A percentile compares a stretch with the other conserved stretches of the same genome.
phyloP scores from a whole-genome alignment of 2,888 invertebrate species.

The Callimorpha dominula region DNA sequence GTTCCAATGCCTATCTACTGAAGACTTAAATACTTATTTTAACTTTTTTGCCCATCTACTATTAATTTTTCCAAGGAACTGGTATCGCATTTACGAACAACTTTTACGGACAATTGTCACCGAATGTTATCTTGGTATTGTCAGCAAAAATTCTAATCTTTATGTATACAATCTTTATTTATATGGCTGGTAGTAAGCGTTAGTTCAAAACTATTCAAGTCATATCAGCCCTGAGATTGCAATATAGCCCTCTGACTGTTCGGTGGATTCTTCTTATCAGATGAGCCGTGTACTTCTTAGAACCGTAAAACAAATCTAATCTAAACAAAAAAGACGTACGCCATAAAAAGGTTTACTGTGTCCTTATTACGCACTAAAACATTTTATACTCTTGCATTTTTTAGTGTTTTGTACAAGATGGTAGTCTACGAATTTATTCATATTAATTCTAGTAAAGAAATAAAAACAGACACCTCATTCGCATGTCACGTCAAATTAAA shows the following conservation, averaged over 20 bases:
- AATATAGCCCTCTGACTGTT: too few relatives aligned
- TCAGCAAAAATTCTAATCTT: background rate
- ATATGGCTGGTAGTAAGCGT: background rate
- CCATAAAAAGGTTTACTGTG: slow-evolving; percentile 3
- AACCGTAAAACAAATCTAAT: slow-evolving; percentile 1
- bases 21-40: too few relatives aligned
- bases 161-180: background rate
- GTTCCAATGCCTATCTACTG: too few relatives aligned
- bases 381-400: slow-evolving; percentile 12
- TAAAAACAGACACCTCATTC: slow-evolving; percentile 13
- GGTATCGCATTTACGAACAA: too few relatives aligned
- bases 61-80: too few relatives aligned
- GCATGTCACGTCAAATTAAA: slow-evolving; percentile 12
- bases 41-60: too few relatives aligned
- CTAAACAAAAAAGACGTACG: background rate
- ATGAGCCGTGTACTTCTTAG: background rate
- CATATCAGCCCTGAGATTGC: background rate
- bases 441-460: slow-evolving; percentile 4
- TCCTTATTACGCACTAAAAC: slow-evolving; percentile 5
- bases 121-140: background rate
- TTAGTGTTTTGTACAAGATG: background rate
- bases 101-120: too few relatives aligned
- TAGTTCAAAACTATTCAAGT: background rate
- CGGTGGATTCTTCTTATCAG: background rate
- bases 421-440: background rate